phyloP scores from a whole-genome alignment of 2,113 vertebrate species.

The Montifringilla adamsi region DNA sequence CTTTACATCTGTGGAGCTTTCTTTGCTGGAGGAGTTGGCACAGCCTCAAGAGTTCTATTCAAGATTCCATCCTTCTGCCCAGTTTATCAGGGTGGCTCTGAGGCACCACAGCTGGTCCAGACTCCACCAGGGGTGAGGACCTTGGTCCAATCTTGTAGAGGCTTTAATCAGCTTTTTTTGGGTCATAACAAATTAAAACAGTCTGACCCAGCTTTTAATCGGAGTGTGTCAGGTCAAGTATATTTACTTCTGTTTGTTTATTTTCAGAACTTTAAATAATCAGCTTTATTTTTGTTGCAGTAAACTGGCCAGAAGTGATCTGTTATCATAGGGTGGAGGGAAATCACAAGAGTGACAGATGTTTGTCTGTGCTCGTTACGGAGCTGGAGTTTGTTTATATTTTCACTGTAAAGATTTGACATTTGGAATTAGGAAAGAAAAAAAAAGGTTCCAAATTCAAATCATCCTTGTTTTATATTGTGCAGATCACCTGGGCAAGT shows the following conservation, averaged over 20 bases:
- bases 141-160: constrained; percentile 31
- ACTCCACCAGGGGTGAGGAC: not conserved
- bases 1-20: not conserved
- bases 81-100: not conserved
- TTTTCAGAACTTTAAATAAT: constrained; percentile 62
- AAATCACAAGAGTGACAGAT: constrained; percentile 30
- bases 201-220: constrained; percentile 25
- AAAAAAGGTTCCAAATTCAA: not conserved
- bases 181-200: constrained; percentile 43
- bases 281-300: constrained; percentile 59
- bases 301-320: constrained; percentile 57
- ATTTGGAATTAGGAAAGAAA: not conserved
- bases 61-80: not conserved
- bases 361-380: constrained; percentile 53
- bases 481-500: not conserved
- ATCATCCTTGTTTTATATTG: not conserved
- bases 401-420: not conserved
- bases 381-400: constrained; percentile 36
- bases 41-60: not conserved
- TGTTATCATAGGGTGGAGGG: constrained; percentile 34
- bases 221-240: constrained; percentile 55
- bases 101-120: not conserved
- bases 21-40: constrained; percentile 5
- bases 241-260: constrained; percentile 62
- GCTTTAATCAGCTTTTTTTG: constrained; percentile 42